Base-by-base conservation (phyloP, 92 coral and sea anemone species). In the Phymanthus crucifer region DNA sequence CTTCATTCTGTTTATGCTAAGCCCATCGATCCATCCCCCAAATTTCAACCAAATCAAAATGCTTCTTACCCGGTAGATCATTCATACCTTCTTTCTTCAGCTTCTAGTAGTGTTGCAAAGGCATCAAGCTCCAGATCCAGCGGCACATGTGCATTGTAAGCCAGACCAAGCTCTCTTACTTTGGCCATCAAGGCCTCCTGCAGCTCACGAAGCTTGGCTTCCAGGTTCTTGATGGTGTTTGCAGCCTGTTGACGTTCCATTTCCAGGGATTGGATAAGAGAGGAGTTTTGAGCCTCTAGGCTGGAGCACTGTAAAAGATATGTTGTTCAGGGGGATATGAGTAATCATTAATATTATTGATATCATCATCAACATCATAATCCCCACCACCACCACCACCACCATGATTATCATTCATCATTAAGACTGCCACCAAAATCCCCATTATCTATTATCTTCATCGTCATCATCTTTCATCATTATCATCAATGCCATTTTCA, bases 171-270 rank as follows among this genome's bases (percentile, higher is more conserved):
- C 83, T 94, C 98, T 38, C 98, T 85, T 46, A 94, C 93, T 78
- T 94, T 94, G 14, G 89, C 94, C 98, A 94, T 94, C 80, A 94
- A 84, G 6, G 93, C 95, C 52, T 94, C 97, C 74, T 94, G 98
- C 3, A 94, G 93, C 57, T 94, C 98, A 6, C 98, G 85, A 12
- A 94, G 85, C 79, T 94, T 94, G 23, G 93, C 93, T 86, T 94
- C 98, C 8, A 94, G 88, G 83, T 90, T 94, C 80, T 94, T 94
- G 72, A 94, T 82, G 64, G 84, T 91, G 77, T 92, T 92, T 50
- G 97, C 75, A 17, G 94, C 90, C 75, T 94, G 98, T 61, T 94
- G 98, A 16, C 98, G 92, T 72, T 94, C 98, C 87, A 94, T 79
- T 46, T 94, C 98, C 66, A 94, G 90, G 74, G 87, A 90, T 72